Conservation (phyloP, 2,797 vertebrate genomes). For the Sebastes matsubarae region DNA sequence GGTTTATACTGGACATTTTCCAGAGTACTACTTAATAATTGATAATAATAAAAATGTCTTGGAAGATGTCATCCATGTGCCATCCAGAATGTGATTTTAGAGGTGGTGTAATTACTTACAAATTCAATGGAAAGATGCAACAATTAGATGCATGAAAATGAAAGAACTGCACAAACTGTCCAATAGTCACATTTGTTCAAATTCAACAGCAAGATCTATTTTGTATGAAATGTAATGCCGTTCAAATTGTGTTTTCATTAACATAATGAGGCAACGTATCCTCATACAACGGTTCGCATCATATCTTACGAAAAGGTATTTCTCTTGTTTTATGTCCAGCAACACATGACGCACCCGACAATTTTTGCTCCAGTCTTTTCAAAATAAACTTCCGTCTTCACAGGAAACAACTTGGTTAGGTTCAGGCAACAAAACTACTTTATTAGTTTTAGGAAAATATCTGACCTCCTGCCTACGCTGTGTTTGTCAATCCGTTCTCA, state of each 20-base stretch:
- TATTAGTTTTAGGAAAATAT: too few relatives aligned
- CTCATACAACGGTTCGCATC: too few relatives aligned
- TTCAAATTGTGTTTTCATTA: not conserved
- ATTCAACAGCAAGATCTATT: not conserved
- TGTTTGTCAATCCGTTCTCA: too few relatives aligned
- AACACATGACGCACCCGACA: too few relatives aligned
- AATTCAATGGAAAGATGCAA: not conserved
- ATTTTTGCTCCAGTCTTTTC: too few relatives aligned
- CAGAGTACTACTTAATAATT: not conserved
- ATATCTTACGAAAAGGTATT: too few relatives aligned
- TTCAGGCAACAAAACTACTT: too few relatives aligned
- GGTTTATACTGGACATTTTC: not conserved
- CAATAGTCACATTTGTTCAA: not conserved
- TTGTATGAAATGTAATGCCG: not conserved
- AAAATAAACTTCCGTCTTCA: too few relatives aligned
- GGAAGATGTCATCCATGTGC: not conserved
- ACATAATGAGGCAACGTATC: not conserved
- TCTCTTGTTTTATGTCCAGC: too few relatives aligned
- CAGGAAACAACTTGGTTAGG: too few relatives aligned
- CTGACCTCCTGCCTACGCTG: rapidly evolving
- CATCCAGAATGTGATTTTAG: not conserved
- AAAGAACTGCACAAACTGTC: not conserved
- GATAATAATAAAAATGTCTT: not conserved
- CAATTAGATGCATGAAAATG: too few relatives aligned
- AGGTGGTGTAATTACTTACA: not conserved